Evolutionary conservation across 2,113 vertebrate genomes (phyloP), one percentile per base, ranked within the genome.

Genomic region (Castor canadensis): DNA sequence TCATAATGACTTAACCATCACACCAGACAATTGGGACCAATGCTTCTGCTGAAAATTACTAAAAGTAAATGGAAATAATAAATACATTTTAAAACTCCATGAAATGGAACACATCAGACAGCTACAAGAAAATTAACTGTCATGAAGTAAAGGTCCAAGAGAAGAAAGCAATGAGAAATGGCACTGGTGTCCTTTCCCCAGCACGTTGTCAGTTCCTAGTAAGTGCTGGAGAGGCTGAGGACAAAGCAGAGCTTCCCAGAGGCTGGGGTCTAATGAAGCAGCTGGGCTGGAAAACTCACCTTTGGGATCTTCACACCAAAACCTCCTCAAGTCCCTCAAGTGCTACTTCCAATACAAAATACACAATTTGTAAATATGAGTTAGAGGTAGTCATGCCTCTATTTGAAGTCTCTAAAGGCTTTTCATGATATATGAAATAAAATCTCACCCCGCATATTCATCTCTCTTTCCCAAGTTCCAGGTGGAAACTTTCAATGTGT

Each of bases 361-460:
- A 47, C 7, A 12, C n/a, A 22, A 45, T 54, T 72, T 62, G 24
- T 4, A 85, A 54, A 58, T 58, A n/a, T 43, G 60, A 52, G 47
- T 45, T 67, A 38, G 24, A 76, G 47, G 10, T 58, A 49, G 35
- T 64, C 47, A 12, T 40, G 26, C 24, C 9, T 5, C 43, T 20
- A 71, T n/a, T n/a, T n/a, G n/a, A 67, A 69, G 43, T 71, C 45
- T 62, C 16, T 54, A 17, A 54, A 30, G n/a, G n/a, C n/a, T 49
- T 90, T 66, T 79, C 35, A 20, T 32, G 20, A 6, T 22, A 4
- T 13, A 4, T 20, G 16, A 67, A 56, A 30, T 90, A 49, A 58
- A 52, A 47, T 58, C 6, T 9, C 54, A 26, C 2, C 0, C 5
- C 5, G 8, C n/a, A 12, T 10, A 56, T 9, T n/a, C 2, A 19